These are phyloP conservation scores for Drosophila sordidula DNA, from an alignment of 2,888 invertebrate genomes.

Conservation along the genomic window DNA sequence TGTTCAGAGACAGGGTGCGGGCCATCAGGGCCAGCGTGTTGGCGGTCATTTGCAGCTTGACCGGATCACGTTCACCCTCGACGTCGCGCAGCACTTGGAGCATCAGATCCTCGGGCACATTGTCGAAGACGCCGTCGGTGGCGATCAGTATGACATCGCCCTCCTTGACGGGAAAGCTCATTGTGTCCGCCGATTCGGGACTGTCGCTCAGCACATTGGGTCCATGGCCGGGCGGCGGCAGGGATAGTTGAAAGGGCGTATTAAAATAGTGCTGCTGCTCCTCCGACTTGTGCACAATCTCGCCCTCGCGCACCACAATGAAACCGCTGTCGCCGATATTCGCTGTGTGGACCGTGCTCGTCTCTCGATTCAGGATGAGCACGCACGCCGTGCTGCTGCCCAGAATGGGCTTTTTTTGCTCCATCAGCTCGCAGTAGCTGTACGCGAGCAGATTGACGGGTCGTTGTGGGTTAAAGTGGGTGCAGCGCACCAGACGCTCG, in stretches of 20 bases:
- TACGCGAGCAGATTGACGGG: constrained; percentile 95
- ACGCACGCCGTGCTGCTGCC: constrained; percentile 99
- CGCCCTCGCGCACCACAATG: constrained; percentile 94
- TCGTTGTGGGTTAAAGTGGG: constrained; percentile 93
- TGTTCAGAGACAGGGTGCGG: constrained; percentile 96
- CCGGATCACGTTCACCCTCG: constrained; percentile 90
- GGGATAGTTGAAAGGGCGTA: constrained; percentile 98
- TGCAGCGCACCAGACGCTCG: constrained; percentile 95
- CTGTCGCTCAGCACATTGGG: constrained; percentile 96
- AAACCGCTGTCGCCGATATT: constrained; percentile 99
- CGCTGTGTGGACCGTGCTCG: constrained; percentile 95
- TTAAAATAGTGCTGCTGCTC: constrained; percentile 99
- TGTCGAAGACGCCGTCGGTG: constrained; percentile 99
- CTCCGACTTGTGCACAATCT: constrained; percentile 95
- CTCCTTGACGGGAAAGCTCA: constrained; percentile 93
- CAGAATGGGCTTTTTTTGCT: constrained; percentile 96
- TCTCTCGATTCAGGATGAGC: constrained; percentile 95
- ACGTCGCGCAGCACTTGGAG: constrained; percentile 93
- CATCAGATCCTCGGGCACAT: constrained; percentile 96
- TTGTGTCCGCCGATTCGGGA: constrained; percentile 95
- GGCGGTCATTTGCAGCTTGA: constrained; percentile 94
- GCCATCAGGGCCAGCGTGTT: constrained; percentile 98
- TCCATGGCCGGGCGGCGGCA: constrained; percentile 96
- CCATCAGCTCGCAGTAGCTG: constrained; percentile 95
- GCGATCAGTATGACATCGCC: constrained; percentile 98